These are phyloP conservation scores for Arctia plantaginis DNA, from an alignment of 2,888 invertebrate species.

Conservation along the genomic window DNA sequence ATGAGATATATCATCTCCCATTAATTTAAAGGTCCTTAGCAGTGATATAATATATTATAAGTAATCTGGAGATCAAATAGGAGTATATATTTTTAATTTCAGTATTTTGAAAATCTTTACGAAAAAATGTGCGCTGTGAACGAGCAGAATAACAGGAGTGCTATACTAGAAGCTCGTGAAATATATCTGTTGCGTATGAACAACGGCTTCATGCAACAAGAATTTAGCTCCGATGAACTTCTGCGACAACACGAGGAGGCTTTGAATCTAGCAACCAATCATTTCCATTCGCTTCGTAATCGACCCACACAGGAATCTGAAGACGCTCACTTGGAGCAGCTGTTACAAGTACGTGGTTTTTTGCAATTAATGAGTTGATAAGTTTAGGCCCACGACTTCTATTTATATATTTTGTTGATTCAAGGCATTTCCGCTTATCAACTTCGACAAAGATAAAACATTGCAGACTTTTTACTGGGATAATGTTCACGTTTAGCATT, in stretches of 20 bases:
- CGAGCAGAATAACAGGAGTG: constrained; percentile 29
- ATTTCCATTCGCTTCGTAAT: constrained; percentile 28
- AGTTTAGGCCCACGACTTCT: not conserved
- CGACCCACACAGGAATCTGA: constrained; percentile 1
- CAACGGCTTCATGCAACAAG: not conserved
- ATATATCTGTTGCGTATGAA: constrained; percentile 22
- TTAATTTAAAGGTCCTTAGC: too few relatives aligned
- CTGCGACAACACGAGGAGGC: constrained; percentile 10
- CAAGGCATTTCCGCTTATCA: too few relatives aligned
- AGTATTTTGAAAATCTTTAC: constrained; percentile 21
- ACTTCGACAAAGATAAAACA: too few relatives aligned
- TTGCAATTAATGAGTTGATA: not conserved
- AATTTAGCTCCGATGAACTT: constrained; percentile 16
- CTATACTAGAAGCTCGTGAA: constrained; percentile 21
- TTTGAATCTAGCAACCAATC: constrained; percentile 12
- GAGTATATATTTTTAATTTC: not conserved
- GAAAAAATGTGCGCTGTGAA: constrained; percentile 19
- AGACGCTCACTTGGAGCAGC: constrained; percentile 17
- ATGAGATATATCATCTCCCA: too few relatives aligned
- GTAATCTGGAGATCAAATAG: not conserved
- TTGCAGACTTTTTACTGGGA: too few relatives aligned
- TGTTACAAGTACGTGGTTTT: constrained; percentile 10
- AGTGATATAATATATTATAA: not conserved
- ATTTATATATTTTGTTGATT: too few relatives aligned
- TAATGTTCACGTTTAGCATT: too few relatives aligned